Percentiles rank a stretch among this genome's conserved stretches.
phyloP scores from a whole-genome alignment of 2,113 vertebrate species.

The Calidris pygmaea region DNA sequence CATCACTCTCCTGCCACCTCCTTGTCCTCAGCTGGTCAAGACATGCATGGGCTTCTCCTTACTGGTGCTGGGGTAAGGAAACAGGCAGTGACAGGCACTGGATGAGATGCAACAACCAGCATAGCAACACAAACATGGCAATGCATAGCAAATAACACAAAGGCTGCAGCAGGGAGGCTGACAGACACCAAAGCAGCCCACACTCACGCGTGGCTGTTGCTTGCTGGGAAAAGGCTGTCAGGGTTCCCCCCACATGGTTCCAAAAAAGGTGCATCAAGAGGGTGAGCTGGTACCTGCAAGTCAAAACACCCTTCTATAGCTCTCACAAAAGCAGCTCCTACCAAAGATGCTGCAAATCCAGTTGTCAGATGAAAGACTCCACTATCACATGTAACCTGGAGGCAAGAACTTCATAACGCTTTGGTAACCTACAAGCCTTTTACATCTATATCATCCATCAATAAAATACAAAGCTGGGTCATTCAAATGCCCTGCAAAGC shows the following conservation, averaged over 20 bases:
- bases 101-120: background rate
- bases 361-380: background rate
- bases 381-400: background rate
- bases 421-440: accelerated
- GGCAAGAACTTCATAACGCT: background rate
- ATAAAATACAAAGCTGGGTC: background rate
- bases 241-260: no score
- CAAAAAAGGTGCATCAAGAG: background rate
- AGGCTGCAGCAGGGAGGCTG: background rate
- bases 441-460: background rate
- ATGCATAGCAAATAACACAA: background rate
- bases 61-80: background rate
- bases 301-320: background rate
- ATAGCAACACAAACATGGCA: background rate
- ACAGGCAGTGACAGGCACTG: accelerated
- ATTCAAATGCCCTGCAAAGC: background rate
- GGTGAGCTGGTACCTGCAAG: background rate
- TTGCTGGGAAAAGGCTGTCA: background rate
- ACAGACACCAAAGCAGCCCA: background rate
- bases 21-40: background rate
- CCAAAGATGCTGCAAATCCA: background rate
- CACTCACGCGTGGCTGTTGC: background rate
- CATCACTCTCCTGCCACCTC: background rate
- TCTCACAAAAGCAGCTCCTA: background rate
- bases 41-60: background rate